Evolutionary conservation across 2,888 invertebrate species (phyloP), one percentile per base, ranked within the genome.

Genomic region (Sericinus montela): DNA sequence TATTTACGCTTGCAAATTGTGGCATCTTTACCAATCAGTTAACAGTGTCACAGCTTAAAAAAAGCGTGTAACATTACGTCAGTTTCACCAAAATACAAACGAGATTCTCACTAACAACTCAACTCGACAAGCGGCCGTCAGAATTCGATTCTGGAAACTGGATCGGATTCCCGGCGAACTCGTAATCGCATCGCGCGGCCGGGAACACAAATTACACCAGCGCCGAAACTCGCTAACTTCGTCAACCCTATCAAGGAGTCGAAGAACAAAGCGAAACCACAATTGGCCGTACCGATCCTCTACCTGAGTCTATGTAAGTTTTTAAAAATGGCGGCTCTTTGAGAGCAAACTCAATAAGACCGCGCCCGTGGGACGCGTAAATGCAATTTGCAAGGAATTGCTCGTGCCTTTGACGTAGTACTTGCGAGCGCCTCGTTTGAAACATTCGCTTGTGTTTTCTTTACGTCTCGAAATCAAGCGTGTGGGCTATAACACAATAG

Each of bases 281-380:
- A 87, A 85, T 86, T 84, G 84, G 80, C 71, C 71, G 72, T 70
- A 64, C 60, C 67, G 63, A 66, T 65, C 72, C 54, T 57, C 58
- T 71, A 82, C 83, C 83, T 82, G 83, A 80, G 71, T 72, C 78
- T 74, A 74, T 75, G 79, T 73, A 75, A 83, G 84, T 69, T 84
- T 85, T 85, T 82, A 83, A 86, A 86, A 86, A 85, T 83, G 83
- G 81, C 81, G 73, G 80, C 80, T 85, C 85, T 88, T 85, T 85
- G 86, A 86, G 69, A 71, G 32, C 52, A 76, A 85, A 88, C 76
- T 85, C 85, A 75, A 88, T 88, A 82, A 83, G 72, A 73, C 68
- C 65, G 61, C 69, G 76, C 83, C 81, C 80, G 77, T 76, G 87
- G 86, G 86, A 87, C 84, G 86, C 81, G 84, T 76, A 86, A 86